Evolutionary conservation across 2,888 invertebrate genomes (phyloP), one percentile per base, ranked within the genome.

Genomic region (Ormia ochracea): DNA sequence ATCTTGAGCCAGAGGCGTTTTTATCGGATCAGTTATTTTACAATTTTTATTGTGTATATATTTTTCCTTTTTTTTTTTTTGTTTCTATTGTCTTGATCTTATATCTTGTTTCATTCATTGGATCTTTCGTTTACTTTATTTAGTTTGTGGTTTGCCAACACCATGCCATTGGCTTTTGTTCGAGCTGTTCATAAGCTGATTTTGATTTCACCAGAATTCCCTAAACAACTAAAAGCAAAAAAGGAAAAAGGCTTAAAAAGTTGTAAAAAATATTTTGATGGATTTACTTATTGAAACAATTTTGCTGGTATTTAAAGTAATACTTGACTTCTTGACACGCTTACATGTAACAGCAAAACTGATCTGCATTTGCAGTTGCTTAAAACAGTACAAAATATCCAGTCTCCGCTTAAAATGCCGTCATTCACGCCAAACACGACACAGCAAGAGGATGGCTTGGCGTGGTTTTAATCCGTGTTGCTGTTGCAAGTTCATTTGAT

Each of bases 231-330:
- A 9, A 43, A n/a, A 4, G n/a, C 2, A 36, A 23, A 23, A 4
- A 23, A 14, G 4, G 23, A 41, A 48, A 81, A 74, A 33, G 83
- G 81, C 82, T 85, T 83, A 82, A 48, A 74, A 81, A 81, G 81
- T 83, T 83, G 75, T 81, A 58, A 73, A 85, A 83, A 85, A 87
- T 87, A 86, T 87, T 87, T 86, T 86, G 86, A 84, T 86, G 83
- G 70, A 74, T 77, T 82, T 81, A 65, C 63, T 61, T 81, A 68
- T 74, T 77, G 68, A 65, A 63, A 82, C 78, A 85, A 85, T 86
- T 87, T 85, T 56, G 3, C 17, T 56, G 61, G 14, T 26, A 38
- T 66, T 41, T 41, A 33, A 31, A 31, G n/a, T 12, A 68, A 83
- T 84, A 84, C 84, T 31, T 87, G 85, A 85, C 85, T 84, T 86